Evolutionary conservation across 2,113 vertebrate species (phyloP).

Genomic region (Isurus oxyrinchus): DNA sequence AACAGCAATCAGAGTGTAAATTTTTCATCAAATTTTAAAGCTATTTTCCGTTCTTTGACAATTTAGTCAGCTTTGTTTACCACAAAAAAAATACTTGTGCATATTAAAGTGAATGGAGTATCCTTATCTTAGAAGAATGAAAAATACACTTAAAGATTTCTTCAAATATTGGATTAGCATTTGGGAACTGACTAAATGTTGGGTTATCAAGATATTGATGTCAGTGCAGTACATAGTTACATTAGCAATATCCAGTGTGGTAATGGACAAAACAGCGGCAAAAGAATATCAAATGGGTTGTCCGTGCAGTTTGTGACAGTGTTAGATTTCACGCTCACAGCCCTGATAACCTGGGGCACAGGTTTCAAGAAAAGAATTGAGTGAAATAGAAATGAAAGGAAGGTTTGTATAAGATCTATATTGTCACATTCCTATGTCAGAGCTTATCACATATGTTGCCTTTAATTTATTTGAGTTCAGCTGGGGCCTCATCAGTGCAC

Average conservation of each 20-base stretch:
- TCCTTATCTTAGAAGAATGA: background rate
- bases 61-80: slow-evolving; percentile 4
- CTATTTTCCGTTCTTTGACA: background rate
- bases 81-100: background rate
- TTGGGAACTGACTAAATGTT: background rate
- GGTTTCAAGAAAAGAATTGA: background rate
- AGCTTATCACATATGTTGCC: background rate
- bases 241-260: background rate
- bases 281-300: background rate
- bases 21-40: background rate
- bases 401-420: background rate
- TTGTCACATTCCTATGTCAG: background rate
- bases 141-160: background rate
- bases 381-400: background rate
- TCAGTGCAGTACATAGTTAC: background rate
- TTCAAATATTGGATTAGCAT: background rate
- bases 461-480: background rate
- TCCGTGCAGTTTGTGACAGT: background rate
- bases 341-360: background rate
- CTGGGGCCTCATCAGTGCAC: background rate
- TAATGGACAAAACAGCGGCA: background rate
- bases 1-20: slow-evolving; percentile 42
- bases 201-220: background rate
- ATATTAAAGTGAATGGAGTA: background rate
- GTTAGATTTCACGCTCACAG: background rate